Percentiles rank a stretch among this genome's conserved stretches.
These are phyloP conservation scores for Aradophagus sp. DNA, from an alignment of 1,140 invertebrate species.

Conservation along the genomic window DNA sequence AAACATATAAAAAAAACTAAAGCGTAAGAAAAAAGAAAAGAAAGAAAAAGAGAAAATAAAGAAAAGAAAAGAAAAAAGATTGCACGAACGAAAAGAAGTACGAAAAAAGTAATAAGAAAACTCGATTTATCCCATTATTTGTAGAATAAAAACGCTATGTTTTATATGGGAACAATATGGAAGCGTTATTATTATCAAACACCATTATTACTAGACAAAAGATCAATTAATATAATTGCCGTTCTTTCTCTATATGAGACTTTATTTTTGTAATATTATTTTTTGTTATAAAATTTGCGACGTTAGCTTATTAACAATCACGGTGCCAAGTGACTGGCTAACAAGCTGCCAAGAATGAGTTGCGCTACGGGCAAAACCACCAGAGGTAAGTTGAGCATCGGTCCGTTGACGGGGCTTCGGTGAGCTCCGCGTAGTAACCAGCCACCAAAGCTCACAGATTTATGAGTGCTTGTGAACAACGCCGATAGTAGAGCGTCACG, in stretches of 20 bases:
- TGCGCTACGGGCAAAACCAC: conserved; percentile 69
- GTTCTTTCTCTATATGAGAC: no score
- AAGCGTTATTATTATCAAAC: no score
- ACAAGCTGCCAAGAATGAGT: conserved; percentile 68
- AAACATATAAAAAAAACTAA: background rate
- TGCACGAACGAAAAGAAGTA: no score
- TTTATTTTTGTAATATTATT: no score
- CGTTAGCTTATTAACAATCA: no score
- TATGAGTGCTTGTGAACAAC: conserved; percentile 70
- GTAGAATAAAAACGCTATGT: conserved; percentile 76
- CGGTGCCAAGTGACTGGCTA: conserved; percentile 67
- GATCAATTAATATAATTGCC: no score
- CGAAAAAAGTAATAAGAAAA: conserved; percentile 4
- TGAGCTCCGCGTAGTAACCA: conserved; percentile 70
- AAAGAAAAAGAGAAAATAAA: conserved; percentile 43
- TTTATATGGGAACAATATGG: conserved; percentile 75
- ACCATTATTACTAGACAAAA: no score
- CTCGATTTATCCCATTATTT: conserved; percentile 70
- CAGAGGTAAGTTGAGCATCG: conserved; percentile 69
- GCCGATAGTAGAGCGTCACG: conserved; percentile 65
- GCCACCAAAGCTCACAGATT: conserved; percentile 68
- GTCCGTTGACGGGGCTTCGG: conserved; percentile 63
- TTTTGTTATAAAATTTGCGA: no score
- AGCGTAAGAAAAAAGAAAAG: conserved; percentile 11
- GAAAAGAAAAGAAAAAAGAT: conserved; percentile 58